Conservation (phyloP, 2,797 vertebrate species). For the Diceros bicornis region DNA sequence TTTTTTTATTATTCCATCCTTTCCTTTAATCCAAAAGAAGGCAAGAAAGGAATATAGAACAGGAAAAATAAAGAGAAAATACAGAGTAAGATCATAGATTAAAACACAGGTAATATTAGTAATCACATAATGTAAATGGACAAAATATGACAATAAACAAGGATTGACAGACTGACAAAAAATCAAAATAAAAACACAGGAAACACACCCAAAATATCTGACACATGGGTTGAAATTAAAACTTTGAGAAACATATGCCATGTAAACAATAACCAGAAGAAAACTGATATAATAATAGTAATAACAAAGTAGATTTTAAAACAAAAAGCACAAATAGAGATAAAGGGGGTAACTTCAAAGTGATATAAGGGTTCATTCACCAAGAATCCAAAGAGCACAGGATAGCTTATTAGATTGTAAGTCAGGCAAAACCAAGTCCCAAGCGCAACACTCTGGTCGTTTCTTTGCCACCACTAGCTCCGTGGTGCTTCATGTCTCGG, state of each 20-base stretch:
- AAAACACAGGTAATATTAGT: background rate
- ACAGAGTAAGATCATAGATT: background rate
- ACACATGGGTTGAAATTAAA: background rate
- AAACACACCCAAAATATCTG: background rate
- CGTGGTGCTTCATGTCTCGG: no score
- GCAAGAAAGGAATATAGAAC: background rate
- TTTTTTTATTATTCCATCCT: background rate
- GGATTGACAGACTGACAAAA: background rate
- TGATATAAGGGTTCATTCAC: background rate
- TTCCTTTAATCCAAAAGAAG: slow-evolving; percentile 10
- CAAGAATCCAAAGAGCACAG: no score
- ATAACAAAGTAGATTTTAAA: background rate
- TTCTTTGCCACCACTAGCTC: background rate
- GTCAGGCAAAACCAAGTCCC: background rate
- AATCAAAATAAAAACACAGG: background rate
- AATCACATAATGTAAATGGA: background rate
- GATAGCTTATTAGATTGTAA: background rate
- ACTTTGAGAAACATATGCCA: background rate
- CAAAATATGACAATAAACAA: background rate
- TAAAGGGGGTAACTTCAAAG: background rate
- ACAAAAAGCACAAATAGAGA: background rate
- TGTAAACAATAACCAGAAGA: background rate
- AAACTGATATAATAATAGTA: background rate
- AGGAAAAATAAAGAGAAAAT: background rate
- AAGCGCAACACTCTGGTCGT: background rate